These are phyloP conservation scores for Drosophila funebris DNA, from an alignment of 1,140 invertebrate species.

Conservation along the genomic window DNA sequence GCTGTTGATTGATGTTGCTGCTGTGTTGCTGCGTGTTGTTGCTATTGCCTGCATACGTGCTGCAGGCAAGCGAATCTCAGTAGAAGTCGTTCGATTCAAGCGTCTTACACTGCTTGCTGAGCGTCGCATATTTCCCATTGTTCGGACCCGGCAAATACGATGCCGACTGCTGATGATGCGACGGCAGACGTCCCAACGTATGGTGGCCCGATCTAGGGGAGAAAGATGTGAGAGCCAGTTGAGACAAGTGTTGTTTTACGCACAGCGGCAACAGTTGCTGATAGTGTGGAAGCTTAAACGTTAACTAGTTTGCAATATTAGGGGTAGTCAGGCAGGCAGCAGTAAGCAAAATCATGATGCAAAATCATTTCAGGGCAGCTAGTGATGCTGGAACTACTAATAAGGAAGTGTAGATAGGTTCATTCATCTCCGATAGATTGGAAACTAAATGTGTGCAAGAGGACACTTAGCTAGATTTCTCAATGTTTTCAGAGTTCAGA, in stretches of 20 bases:
- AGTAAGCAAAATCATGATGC: too few species aligned
- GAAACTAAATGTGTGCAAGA: too few species aligned
- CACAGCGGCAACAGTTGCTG: constrained; percentile 19
- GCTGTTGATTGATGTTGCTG: constrained; percentile 64
- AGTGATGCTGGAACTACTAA: too few species aligned
- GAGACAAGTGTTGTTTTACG: too few species aligned
- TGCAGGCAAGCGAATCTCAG: constrained; percentile 91
- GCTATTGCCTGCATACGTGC: constrained; percentile 84
- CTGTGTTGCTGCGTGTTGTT: constrained; percentile 76
- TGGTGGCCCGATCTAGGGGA: constrained; percentile 82
- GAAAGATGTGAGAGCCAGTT: not conserved
- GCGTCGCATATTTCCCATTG: constrained; percentile 93
- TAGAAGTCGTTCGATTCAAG: constrained; percentile 97
- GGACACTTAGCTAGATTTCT: too few species aligned
- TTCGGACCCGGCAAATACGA: constrained; percentile 85
- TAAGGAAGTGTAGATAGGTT: too few species aligned
- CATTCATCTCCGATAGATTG: too few species aligned
- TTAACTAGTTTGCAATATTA: constrained; percentile 20
- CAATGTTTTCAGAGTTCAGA: too few species aligned
- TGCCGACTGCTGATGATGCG: constrained; percentile 82
- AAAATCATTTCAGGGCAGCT: too few species aligned
- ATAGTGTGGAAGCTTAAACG: not conserved
- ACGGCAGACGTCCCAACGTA: constrained; percentile 85
- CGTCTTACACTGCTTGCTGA: constrained; percentile 97
- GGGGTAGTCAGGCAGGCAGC: constrained; percentile 10